Evolutionary conservation across 2,797 vertebrate genomes (phyloP).

Genomic region (Coracias cyanogaster): DNA sequence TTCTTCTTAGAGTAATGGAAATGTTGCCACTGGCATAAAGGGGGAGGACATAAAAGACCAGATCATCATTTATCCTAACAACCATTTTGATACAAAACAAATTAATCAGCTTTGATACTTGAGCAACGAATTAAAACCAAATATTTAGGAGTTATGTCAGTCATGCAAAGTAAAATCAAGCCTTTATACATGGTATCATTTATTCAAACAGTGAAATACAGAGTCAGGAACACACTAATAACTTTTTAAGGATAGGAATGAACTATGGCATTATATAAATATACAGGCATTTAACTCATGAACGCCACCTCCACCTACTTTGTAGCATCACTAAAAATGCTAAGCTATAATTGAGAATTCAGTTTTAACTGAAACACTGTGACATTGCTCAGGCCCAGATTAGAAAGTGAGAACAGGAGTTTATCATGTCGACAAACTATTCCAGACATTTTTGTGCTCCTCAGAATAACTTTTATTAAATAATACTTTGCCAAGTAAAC

Average conservation of each 20-base stretch:
- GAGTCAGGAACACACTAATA: background rate
- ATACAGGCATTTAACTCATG: background rate
- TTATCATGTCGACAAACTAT: background rate
- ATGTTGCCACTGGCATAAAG: background rate
- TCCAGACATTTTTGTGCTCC: background rate
- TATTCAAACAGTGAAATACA: background rate
- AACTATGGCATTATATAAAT: background rate
- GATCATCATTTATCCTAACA: background rate
- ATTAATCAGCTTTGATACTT: background rate
- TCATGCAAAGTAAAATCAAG: background rate
- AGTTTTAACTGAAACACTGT: background rate
- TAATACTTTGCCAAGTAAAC: background rate
- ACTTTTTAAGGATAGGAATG: background rate
- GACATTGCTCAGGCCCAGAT: background rate
- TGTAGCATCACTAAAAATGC: background rate
- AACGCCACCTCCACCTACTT: background rate
- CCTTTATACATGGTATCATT: background rate
- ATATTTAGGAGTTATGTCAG: background rate
- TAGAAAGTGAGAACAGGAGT: background rate
- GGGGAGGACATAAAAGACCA: background rate
- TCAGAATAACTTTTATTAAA: background rate
- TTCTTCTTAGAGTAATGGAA: background rate
- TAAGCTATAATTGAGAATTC: background rate
- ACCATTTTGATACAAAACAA: background rate
- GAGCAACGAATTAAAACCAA: background rate